Base-by-base conservation (phyloP, 2,797 vertebrate genomes). In the Molossus alvarezi region DNA sequence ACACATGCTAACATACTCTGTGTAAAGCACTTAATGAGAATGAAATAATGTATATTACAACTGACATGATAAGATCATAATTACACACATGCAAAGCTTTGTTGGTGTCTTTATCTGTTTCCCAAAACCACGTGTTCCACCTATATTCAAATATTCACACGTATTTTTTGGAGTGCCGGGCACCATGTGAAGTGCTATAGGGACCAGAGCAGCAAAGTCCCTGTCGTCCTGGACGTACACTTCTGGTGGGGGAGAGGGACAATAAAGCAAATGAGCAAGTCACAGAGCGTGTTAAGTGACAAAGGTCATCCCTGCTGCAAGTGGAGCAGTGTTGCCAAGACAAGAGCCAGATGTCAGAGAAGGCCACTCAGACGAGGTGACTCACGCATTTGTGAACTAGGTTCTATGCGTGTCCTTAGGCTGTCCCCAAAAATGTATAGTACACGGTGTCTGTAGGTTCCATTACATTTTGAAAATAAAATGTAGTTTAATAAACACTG, bases 61-160 rank as follows among this genome's bases (percentile, higher is more conserved):
- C 29, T 80, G 97, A 97, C 48, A 45, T 95, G 96, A 92, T 88
- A 86, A 83, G 83, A 86, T 33, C 82, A 75, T 97, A 98, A 98
- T 97, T 97, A 87, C 15, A 5, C 33, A 90, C 27, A 86, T 57
- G n/a, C 21, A 37, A 81, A 94, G 15, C 2, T 20, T 90, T 90
- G 53, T 60, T 76, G 57, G 12, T 76, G 37, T 45, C 60, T 62
- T 81, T 14, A 67, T 83, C 29, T 77, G 48, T 85, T 81, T 80
- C 12, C 21, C 83, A 90, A 90, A 85, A 88, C 80, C 41, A 88
- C 1, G 1, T 87, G 45, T 65, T 83, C 18, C 48, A 33, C 29
- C 67, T 18, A 37, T 41, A 89, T 51, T 87, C 15, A 86, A 77
- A 62, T 9, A 51, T 20, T 37, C 37, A 62, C 33, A 58, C 6